These are phyloP conservation scores for Gyrodactylus bullatarudis DNA, from an alignment of 1,140 invertebrate genomes.

Conservation along the genomic window DNA sequence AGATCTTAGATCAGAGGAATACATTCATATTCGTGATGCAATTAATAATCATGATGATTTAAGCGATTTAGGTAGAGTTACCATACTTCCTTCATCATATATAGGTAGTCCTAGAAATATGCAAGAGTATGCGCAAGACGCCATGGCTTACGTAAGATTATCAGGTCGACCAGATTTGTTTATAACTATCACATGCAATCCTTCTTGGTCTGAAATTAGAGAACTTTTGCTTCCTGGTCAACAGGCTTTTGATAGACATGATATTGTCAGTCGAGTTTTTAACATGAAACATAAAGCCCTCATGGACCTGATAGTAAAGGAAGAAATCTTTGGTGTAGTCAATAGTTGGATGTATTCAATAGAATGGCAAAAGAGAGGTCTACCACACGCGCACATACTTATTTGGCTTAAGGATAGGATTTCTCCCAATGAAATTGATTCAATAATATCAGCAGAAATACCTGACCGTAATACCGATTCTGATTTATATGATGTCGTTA, in stretches of 20 bases:
- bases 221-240: neutral
- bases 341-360: conserved; percentile 17
- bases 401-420: conserved; percentile 15
- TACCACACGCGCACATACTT: conserved; percentile 24
- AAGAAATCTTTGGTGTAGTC: too few species aligned
- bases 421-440: conserved; percentile 8
- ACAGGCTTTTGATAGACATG: neutral
- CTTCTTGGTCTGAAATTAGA: neutral
- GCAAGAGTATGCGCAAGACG: neutral
- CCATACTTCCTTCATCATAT: neutral
- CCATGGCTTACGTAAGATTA: neutral
- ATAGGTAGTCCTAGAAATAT: too few species aligned
- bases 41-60: neutral
- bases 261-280: neutral
- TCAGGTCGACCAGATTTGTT: too few species aligned
- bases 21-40: neutral
- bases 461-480: conserved; percentile 5
- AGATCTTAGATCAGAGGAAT: neutral
- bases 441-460: conserved; percentile 10
- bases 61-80: neutral
- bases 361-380: conserved; percentile 25
- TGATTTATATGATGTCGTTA: conserved; percentile 9
- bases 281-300: too few species aligned
- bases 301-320: too few species aligned
- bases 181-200: too few species aligned